Evolutionary conservation across 2,797 vertebrate genomes (phyloP).

Genomic region (Alouatta caraya): DNA sequence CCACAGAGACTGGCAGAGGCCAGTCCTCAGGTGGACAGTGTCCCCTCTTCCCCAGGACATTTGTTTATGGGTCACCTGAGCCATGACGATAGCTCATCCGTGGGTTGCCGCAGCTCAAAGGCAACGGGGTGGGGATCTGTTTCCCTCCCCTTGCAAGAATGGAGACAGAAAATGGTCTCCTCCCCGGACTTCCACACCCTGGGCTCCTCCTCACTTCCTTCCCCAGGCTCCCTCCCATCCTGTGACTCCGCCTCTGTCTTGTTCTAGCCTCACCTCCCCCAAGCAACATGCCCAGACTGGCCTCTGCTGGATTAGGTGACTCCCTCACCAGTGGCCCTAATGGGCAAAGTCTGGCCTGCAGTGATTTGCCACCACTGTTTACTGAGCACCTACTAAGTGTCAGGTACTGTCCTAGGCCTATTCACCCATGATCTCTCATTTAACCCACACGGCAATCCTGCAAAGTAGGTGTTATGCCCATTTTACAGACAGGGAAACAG

Average conservation of each 20-base stretch:
- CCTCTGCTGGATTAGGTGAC: not conserved
- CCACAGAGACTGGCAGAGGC: not conserved
- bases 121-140: not conserved
- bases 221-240: not conserved
- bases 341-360: not conserved
- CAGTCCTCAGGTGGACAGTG: not conserved
- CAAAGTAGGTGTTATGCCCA: not conserved
- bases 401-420: not conserved
- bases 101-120: not conserved
- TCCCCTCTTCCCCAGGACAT: not conserved
- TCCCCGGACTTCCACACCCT: not conserved
- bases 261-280: not conserved
- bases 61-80: not conserved
- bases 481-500: no score
- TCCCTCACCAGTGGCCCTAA: not conserved
- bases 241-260: not conserved
- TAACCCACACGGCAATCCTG: not conserved
- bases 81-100: accelerated
- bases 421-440: not conserved
- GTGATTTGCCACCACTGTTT: not conserved
- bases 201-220: not conserved
- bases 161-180: not conserved
- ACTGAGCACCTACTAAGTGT: not conserved
- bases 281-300: not conserved
- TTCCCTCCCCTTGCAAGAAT: not conserved